These are phyloP conservation scores for Euborellia annulipes DNA, from an alignment of 1,140 invertebrate genomes.

Conservation along the genomic window DNA sequence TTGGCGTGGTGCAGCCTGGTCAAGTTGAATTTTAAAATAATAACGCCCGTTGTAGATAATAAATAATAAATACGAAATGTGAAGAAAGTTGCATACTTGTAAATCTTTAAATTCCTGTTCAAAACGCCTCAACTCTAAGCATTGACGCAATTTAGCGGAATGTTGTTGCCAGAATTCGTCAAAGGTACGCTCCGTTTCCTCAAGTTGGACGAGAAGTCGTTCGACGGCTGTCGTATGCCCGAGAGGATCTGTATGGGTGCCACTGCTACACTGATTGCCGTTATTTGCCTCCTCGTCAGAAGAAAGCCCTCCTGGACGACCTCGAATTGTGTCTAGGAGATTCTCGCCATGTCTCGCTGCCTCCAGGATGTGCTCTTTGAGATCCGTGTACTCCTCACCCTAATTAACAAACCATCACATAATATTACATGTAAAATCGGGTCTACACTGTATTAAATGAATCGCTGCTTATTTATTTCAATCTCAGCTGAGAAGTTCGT, in stretches of 20 bases:
- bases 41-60: no score
- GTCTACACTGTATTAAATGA: conserved; percentile 17
- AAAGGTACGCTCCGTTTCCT: conserved; percentile 87
- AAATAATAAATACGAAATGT: no score
- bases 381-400: conserved; percentile 39
- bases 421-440: background rate
- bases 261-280: conserved; percentile 30
- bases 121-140: conserved; percentile 75
- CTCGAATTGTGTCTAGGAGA: conserved; percentile 51
- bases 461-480: no score
- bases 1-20: no score
- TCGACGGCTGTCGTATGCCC: conserved; percentile 87
- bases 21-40: no score
- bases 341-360: conserved; percentile 72
- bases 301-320: conserved; percentile 23
- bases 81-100: no score
- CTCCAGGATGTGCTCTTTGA: conserved; percentile 63
- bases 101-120: conserved; percentile 76
- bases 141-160: conserved; percentile 71
- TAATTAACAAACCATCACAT: background rate
- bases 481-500: no score
- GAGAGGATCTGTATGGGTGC: conserved; percentile 40
- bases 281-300: no score
- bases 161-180: conserved; percentile 87
- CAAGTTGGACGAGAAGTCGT: conserved; percentile 80